Conservation (phyloP, 2,113 vertebrate species). For the Eulacestoma nigropectus region DNA sequence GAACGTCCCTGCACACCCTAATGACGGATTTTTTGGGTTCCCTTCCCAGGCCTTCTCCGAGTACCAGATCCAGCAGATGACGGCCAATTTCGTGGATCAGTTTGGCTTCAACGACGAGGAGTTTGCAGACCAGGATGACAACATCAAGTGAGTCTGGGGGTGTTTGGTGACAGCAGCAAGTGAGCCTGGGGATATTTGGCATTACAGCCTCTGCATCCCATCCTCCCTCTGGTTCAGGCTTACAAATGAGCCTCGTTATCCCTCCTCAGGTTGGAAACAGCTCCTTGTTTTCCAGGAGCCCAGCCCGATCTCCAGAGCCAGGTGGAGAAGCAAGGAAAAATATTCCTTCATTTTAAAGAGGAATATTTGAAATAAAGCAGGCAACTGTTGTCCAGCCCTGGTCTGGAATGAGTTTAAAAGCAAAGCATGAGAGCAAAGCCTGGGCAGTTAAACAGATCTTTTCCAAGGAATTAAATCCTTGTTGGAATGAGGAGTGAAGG, state of each 20-base stretch:
- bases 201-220: not conserved
- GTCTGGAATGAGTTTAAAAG: not conserved
- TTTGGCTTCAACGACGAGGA: conserved; percentile 97
- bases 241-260: too few species aligned
- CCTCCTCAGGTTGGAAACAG: not conserved
- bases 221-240: not conserved
- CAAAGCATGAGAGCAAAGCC: not conserved
- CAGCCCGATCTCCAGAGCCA: not conserved
- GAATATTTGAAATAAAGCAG: not conserved
- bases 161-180: not conserved
- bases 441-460: not conserved
- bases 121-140: conserved; percentile 94
- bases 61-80: conserved; percentile 99
- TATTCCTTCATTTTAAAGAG: not conserved
- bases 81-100: conserved; percentile 93
- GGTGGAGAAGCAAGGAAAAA: not conserved
- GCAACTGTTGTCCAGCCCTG: not conserved
- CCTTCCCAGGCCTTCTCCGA: conserved; percentile 88
- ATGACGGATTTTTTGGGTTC: not conserved
- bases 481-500: not conserved
- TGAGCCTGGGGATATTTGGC: not conserved
- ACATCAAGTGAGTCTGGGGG: conserved; percentile 80
- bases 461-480: not conserved
- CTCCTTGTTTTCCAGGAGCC: not conserved
- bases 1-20: not conserved